Percentiles rank a stretch among this genome's conserved stretches.
Conservation (phyloP, 2,888 invertebrate species). For the Eilema griseolum region DNA sequence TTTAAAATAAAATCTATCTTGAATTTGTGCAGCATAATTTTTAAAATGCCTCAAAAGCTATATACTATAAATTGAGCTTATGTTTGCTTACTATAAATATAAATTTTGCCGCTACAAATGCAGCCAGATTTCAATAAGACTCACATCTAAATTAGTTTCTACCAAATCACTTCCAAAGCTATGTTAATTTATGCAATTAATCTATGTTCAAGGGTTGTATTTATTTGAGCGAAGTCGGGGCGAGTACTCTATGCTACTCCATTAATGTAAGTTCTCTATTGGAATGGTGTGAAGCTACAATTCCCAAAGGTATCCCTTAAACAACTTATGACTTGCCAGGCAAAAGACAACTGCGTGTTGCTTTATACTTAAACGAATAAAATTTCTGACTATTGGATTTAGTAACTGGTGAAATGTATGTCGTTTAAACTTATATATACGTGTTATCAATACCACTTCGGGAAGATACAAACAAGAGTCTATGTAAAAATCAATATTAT, state of each 20-base stretch:
- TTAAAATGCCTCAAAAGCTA: no score
- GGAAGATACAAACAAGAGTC: not conserved
- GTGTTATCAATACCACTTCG: no score
- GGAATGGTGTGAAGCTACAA: not conserved
- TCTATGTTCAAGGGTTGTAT: not conserved
- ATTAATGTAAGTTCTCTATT: not conserved
- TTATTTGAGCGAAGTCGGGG: not conserved
- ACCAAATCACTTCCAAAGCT: not conserved
- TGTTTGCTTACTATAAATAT: not conserved
- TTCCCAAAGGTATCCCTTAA: not conserved
- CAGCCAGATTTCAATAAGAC: not conserved
- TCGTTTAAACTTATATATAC: no score
- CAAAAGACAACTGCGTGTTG: not conserved
- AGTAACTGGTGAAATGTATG: not conserved
- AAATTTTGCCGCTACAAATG: not conserved
- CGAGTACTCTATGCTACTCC: not conserved
- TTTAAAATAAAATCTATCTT: no score
- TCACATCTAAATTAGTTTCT: not conserved
- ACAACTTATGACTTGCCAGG: not conserved
- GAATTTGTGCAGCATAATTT: no score
- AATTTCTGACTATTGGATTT: not conserved
- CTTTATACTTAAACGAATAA: not conserved
- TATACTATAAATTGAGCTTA: no score
- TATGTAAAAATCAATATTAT: no score
- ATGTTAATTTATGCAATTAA: not conserved